Evolutionary conservation across 2,888 invertebrate species (phyloP).

Genomic region (Ariolimax columbianus): DNA sequence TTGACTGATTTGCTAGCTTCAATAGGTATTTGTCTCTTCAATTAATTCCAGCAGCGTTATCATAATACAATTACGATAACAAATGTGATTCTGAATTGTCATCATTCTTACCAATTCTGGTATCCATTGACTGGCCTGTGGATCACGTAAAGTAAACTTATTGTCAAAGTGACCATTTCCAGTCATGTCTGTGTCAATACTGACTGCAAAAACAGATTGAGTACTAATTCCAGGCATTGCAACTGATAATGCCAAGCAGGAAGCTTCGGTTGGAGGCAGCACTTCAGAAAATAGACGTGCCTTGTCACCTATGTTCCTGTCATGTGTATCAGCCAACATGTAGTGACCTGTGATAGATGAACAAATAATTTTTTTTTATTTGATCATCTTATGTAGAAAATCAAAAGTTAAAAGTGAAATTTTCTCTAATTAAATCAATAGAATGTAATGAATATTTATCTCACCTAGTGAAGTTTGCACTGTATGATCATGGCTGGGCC

Average conservation of each 20-base stretch:
- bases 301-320: slow-evolving; percentile 72
- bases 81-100: no score
- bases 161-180: slow-evolving; percentile 21
- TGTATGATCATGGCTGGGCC: slow-evolving; percentile 91
- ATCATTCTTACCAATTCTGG: slow-evolving; percentile 37
- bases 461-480: slow-evolving; percentile 82
- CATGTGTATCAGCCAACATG: slow-evolving; percentile 74
- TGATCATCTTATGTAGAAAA: background rate
- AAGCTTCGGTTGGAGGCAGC: slow-evolving; percentile 54
- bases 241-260: slow-evolving; percentile 76
- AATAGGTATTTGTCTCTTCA: no score
- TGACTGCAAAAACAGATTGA: slow-evolving; percentile 69
- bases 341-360: slow-evolving; percentile 63
- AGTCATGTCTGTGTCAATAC: slow-evolving; percentile 66
- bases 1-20: no score
- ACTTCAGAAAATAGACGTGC: slow-evolving; percentile 77
- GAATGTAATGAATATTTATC: background rate
- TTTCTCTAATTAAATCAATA: background rate
- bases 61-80: background rate
- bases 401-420: background rate
- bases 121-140: slow-evolving; percentile 67
- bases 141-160: slow-evolving; percentile 50
- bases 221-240: slow-evolving; percentile 70
- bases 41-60: no score
- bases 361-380: background rate